These are phyloP conservation scores for Laspeyria flexula DNA, from an alignment of 2,888 invertebrate species.

Conservation along the genomic window DNA sequence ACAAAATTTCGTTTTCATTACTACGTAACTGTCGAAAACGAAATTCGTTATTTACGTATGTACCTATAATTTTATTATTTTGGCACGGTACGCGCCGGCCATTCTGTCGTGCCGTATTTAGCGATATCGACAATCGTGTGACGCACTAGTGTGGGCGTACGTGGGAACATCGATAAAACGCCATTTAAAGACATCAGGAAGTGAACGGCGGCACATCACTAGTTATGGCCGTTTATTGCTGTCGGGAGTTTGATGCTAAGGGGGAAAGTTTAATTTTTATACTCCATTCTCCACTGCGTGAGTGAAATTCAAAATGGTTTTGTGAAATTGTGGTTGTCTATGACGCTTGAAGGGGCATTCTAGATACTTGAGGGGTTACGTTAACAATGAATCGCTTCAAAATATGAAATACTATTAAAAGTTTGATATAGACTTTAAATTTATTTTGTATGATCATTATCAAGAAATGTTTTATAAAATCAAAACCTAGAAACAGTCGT, in stretches of 20 bases:
- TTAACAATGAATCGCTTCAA: no score
- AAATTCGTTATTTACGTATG: slow-evolving; percentile 24
- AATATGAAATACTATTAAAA: no score
- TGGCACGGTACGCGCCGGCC: slow-evolving; percentile 19
- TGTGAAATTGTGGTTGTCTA: not conserved
- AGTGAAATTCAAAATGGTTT: not conserved
- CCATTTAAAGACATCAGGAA: slow-evolving; percentile 41
- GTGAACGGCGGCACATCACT: slow-evolving; percentile 21
- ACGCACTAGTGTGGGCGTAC: slow-evolving; percentile 45
- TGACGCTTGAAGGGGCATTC: not conserved
- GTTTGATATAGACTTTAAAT: no score
- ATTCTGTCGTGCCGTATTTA: slow-evolving; percentile 33
- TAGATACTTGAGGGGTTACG: no score
- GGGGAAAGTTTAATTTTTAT: slow-evolving; percentile 6
- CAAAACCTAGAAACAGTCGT: no score
- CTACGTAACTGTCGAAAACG: slow-evolving; percentile 25
- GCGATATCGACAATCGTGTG: slow-evolving; percentile 33
- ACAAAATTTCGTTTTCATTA: slow-evolving; percentile 24
- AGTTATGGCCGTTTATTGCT: slow-evolving; percentile 7
- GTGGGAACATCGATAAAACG: slow-evolving; percentile 42
- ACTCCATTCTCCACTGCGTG: slow-evolving; percentile 1
- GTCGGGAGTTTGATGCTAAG: slow-evolving; percentile 1
- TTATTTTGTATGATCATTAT: no score
- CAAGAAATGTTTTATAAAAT: no score
- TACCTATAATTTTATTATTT: slow-evolving; percentile 45